Base-by-base conservation (phyloP, 2,888 invertebrate genomes). In the Endomychus coccineus region DNA sequence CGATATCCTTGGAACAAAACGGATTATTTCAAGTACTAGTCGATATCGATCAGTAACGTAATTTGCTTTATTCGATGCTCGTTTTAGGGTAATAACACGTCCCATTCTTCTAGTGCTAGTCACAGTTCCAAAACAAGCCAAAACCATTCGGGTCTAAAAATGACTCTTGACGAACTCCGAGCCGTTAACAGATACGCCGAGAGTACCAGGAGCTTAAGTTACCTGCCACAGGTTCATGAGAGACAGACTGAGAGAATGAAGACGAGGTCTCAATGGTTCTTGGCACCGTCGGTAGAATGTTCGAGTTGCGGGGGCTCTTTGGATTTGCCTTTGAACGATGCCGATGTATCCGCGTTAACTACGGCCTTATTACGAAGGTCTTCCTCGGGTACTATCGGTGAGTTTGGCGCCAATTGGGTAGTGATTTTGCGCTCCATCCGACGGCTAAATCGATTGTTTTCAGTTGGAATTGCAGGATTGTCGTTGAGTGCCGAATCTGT, bases 231-330 rank as follows among this genome's bases (percentile, higher is more conserved):
- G 87, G 92, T 94, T 56, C 91, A 92, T 73, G 91, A 92, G 71
- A 78, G 92, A 62, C 96, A 97, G 75, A 85, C 94, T 48, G 90
- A 90, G 64, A 78, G 96, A 54, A 92, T 97, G 90, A 81, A 89
- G 64, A 92, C 94, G 50, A 80, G 96, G 54, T 94, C 94, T 42
- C 94, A 96, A 71, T 97, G 96, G 96, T 96, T 94, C 73, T 78
- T 90, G 67, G 81, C 82, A 57, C 81, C 81, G 39, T 73, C 75
- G 9, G 71, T 71, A 42, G 67, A 67, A 39, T 67, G 67, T 48
- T 54, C 62, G 13, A 66, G 65, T 46, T 67, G 67, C 40, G 66
- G 67, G 3, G 66, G 66, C 21, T 66, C 66, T 7, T 45, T 67
- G 44, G 70, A 68, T 49, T 69, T 62, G 51, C 70, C 56, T 51